Conservation (phyloP, 2,888 invertebrate genomes). For the Agrochola lota region DNA sequence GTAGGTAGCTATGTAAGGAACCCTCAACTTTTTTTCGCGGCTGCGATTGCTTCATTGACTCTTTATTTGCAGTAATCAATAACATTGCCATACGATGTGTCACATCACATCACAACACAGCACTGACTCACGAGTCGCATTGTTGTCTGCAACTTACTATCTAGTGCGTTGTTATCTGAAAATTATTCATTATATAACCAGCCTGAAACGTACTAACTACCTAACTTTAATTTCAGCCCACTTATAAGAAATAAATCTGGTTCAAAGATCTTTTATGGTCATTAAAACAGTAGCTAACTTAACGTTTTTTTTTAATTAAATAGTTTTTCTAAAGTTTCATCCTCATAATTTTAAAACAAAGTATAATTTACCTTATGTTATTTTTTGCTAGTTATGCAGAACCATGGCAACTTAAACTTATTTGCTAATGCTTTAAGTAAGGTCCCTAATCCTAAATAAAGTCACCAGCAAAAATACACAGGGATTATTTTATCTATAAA, state of each 20-base stretch:
- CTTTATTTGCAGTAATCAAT: conserved; percentile 75
- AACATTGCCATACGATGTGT: conserved; percentile 75
- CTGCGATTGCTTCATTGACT: conserved; percentile 50
- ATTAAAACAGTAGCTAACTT: background rate
- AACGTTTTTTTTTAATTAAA: background rate
- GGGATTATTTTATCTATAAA: background rate
- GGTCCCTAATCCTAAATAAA: background rate
- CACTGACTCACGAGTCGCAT: conserved; percentile 78
- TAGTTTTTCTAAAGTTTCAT: background rate
- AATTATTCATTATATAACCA: conserved; percentile 60
- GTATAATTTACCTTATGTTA: background rate
- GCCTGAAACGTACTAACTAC: conserved; percentile 21
- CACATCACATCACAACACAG: conserved; percentile 75
- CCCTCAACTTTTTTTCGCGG: conserved; percentile 33
- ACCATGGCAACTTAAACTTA: background rate
- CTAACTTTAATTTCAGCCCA: background rate
- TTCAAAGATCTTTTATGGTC: background rate
- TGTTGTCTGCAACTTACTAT: conserved; percentile 71
- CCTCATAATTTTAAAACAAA: too few relatives aligned
- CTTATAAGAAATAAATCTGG: background rate
- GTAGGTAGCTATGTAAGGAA: conserved; percentile 67
- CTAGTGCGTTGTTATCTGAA: conserved; percentile 62
- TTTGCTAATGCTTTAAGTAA: background rate
- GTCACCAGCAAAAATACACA: conserved; percentile 8
- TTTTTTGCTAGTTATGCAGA: background rate